Evolutionary conservation across 1,140 invertebrate species (phyloP), one percentile per base, ranked within the genome.

Genomic region (Solenopsis invicta): DNA sequence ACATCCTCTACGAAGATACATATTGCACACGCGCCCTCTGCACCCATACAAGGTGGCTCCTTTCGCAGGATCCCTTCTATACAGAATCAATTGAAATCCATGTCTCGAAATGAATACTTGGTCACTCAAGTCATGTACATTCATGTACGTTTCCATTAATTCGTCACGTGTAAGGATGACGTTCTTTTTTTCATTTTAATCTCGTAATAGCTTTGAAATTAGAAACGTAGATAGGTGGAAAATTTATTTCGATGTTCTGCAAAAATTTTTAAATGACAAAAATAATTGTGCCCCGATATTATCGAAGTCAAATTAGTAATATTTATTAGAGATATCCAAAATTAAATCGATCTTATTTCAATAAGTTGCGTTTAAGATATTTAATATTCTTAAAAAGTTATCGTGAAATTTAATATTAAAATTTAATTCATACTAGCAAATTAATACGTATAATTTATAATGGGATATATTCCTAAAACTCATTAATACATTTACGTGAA

Each of bases 1-100:
- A 89, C 62, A 87, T 77, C 82, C 41, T 62, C 67, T 54, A 13
- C 37, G 45, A 75, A 84, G 16, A 64, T 81, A 75, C 80, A 84
- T 84, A 84, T 84, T 84, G 80, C 80, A 84, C 59, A 59, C 21
- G 6, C 45, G 16, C 37, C 6, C 56, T 66, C 50, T 50, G n/a
- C 50, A 56, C 37, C 56, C 61, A 67, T 52, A 41, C 18, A 74
- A 74, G 66, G 50, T 87, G 77, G 64, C 77, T 78, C 72, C 82
- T 77, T 78, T 85, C 61, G 74, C 54, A 72, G 41, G 9, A 13
- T 16, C 67, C 54, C 48, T 75, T 61, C 41, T 41, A 21, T n/a
- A 41, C 24, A 41, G 69, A 84, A 74, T 62, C 80, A 75, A 84
- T 84, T 84, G 80, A 48, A 61, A 84, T 84, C 72, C 69, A 59